Conservation (phyloP, 1,140 invertebrate species). For the Drosophila ficusphila region DNA sequence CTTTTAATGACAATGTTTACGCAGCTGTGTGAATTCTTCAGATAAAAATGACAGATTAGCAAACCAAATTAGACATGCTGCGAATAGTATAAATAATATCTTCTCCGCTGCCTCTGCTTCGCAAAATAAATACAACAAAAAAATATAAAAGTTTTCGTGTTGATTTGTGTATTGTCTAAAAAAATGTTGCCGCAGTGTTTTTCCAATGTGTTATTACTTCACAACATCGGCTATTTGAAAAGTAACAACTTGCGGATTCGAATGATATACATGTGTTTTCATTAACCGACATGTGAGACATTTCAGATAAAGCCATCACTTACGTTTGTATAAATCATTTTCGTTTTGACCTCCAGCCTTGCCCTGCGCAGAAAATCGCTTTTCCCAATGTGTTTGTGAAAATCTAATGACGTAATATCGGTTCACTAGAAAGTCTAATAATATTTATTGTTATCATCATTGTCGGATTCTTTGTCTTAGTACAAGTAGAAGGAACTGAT, state of each 20-base stretch:
- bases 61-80: conserved; percentile 39
- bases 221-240: conserved; percentile 41
- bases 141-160: conserved; percentile 23
- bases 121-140: conserved; percentile 26
- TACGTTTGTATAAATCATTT: conserved; percentile 27
- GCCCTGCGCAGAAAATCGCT: conserved; percentile 14
- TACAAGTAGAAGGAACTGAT: not conserved
- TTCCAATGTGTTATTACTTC: conserved; percentile 44
- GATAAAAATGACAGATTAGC: conserved; percentile 48
- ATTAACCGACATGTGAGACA: conserved; percentile 40
- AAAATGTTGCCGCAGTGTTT: conserved; percentile 44
- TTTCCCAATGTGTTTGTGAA: conserved; percentile 11
- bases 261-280: conserved; percentile 32
- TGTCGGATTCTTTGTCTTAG: conserved; percentile 14
- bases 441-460: conserved; percentile 13
- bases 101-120: conserved; percentile 25
- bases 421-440: conserved; percentile 5
- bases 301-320: conserved; percentile 16
- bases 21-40: conserved; percentile 42
- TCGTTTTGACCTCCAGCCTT: conserved; percentile 37
- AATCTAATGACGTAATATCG: conserved; percentile 27
- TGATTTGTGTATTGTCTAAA: conserved; percentile 40
- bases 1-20: conserved; percentile 26
- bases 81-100: conserved; percentile 30
- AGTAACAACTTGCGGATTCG: conserved; percentile 30